Conservation (phyloP, 1,140 invertebrate genomes). For the Drosophila chauvacae region DNA sequence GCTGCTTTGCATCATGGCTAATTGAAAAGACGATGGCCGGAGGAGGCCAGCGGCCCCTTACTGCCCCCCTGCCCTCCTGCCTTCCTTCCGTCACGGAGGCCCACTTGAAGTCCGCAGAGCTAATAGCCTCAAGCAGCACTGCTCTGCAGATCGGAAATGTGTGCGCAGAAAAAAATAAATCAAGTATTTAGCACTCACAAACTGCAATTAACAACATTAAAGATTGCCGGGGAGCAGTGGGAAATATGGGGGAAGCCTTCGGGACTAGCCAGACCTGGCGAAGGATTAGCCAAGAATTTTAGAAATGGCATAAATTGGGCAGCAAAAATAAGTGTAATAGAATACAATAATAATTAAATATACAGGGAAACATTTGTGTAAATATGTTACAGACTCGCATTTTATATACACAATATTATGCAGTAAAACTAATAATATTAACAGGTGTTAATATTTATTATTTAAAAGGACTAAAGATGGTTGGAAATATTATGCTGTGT, state of each 20-base stretch:
- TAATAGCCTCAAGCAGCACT: slow-evolving; percentile 21
- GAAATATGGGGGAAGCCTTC: background rate
- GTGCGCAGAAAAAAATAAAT: slow-evolving; percentile 31
- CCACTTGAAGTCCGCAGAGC: slow-evolving; percentile 27
- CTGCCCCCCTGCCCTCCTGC: background rate
- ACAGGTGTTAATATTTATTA: too few relatives aligned
- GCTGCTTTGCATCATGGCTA: slow-evolving; percentile 47
- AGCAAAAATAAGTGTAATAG: too few relatives aligned
- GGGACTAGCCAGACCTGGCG: too few relatives aligned
- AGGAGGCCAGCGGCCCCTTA: background rate
- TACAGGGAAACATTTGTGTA: too few relatives aligned
- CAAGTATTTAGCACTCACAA: slow-evolving; percentile 39
- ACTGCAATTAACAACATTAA: slow-evolving; percentile 38
- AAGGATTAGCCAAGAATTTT: background rate
- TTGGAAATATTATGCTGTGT: too few relatives aligned
- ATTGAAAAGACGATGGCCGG: slow-evolving; percentile 51
- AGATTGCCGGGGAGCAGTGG: background rate
- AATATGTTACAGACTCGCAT: too few relatives aligned
- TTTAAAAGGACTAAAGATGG: too few relatives aligned
- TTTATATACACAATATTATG: too few relatives aligned
- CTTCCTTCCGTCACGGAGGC: background rate
- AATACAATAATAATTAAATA: too few relatives aligned
- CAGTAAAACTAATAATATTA: too few relatives aligned
- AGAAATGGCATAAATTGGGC: background rate
- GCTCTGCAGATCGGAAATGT: slow-evolving; percentile 25